phyloP scores from a whole-genome alignment of 1,140 invertebrate genomes.

The Caenorhabditis latens region DNA sequence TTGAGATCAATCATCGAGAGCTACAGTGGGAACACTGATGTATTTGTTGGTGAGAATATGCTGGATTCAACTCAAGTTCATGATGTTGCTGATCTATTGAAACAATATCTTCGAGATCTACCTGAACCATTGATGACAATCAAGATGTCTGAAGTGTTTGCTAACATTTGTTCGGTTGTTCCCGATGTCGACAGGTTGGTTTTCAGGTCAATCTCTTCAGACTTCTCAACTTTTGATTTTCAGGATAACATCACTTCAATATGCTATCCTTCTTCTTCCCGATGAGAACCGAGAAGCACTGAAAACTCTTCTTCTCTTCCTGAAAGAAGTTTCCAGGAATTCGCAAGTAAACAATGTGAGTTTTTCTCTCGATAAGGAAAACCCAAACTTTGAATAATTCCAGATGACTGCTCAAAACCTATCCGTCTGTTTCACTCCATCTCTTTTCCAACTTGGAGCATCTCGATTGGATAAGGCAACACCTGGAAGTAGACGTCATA shows the following conservation, averaged over 20 bases:
- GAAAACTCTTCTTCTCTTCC: constrained; percentile 61
- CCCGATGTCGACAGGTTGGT: constrained; percentile 56
- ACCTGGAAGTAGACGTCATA: constrained; percentile 45
- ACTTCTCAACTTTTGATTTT: background rate
- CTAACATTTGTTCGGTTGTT: constrained; percentile 57
- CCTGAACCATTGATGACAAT: constrained; percentile 62
- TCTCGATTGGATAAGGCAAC: constrained; percentile 57
- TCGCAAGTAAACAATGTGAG: constrained; percentile 57
- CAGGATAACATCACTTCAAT: constrained; percentile 45
- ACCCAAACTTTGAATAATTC: background rate
- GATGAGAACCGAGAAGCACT: constrained; percentile 64
- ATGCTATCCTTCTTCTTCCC: constrained; percentile 60
- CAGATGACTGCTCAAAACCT: constrained; percentile 63
- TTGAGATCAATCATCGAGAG: constrained; percentile 51
- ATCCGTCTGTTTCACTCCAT: constrained; percentile 61
- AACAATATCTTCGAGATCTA: constrained; percentile 64
- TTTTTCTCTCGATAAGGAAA: background rate
- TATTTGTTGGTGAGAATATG: constrained; percentile 57
- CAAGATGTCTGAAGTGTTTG: constrained; percentile 58
- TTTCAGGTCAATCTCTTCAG: background rate
- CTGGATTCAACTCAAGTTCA: constrained; percentile 59
- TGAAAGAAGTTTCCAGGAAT: constrained; percentile 56
- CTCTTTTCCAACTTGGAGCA: constrained; percentile 59
- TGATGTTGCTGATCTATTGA: constrained; percentile 63
- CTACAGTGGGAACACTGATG: constrained; percentile 56